phyloP scores from a whole-genome alignment of 2,888 invertebrate genomes.

The Ophion ellenae region DNA sequence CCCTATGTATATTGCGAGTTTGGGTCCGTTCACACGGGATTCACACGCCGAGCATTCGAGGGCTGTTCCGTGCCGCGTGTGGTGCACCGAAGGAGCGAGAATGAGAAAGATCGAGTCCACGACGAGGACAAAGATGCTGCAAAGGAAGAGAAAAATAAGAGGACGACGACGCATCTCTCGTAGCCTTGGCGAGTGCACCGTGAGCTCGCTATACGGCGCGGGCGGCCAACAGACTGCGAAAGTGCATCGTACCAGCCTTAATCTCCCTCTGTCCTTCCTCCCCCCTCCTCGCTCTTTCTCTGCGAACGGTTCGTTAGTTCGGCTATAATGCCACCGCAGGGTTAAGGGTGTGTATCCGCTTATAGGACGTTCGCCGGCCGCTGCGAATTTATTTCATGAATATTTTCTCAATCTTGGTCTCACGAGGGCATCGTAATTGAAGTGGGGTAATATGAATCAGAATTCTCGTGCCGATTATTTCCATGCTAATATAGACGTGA shows the following conservation, averaged over 20 bases:
- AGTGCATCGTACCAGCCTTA: constrained; percentile 48
- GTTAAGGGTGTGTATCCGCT: constrained; percentile 38
- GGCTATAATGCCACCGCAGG: constrained; percentile 48
- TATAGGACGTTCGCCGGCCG: constrained; percentile 26
- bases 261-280: constrained; percentile 27
- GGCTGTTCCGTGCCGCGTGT: constrained; percentile 38
- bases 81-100: constrained; percentile 49
- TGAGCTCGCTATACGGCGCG: constrained; percentile 27
- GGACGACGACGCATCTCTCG: constrained; percentile 52
- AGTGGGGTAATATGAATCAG: background rate
- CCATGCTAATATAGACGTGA: no score
- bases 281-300: constrained; percentile 22
- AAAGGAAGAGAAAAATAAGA: constrained; percentile 24
- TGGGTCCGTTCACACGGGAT: constrained; percentile 53
- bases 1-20: constrained; percentile 5
- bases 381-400: constrained; percentile 16
- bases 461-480: background rate
- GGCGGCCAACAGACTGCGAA: constrained; percentile 42
- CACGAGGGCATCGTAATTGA: background rate
- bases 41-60: constrained; percentile 49
- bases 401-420: constrained; percentile 24
- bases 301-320: constrained; percentile 62
- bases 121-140: constrained; percentile 44
- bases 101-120: constrained; percentile 59
- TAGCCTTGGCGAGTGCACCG: constrained; percentile 57